Percentiles rank a stretch among this genome's conserved stretches.
These are phyloP conservation scores for Mellilla xanthometata DNA, from an alignment of 2,888 invertebrate genomes.

Conservation along the genomic window DNA sequence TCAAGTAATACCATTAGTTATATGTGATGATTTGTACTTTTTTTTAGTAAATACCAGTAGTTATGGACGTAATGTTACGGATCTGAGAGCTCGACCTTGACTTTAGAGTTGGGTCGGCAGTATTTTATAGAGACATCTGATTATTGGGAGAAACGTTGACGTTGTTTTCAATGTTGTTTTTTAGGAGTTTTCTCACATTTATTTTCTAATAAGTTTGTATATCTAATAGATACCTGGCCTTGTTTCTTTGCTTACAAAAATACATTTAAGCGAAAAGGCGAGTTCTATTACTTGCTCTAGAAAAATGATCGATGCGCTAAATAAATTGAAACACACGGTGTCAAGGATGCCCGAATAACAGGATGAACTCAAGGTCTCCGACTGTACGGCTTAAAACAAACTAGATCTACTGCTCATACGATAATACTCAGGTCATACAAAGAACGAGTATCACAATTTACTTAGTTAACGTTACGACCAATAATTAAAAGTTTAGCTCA, in stretches of 20 bases:
- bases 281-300: not conserved
- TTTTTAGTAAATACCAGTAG: slow-evolving; percentile 27
- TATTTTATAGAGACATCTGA: slow-evolving; percentile 33
- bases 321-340: slow-evolving; percentile 28
- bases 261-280: too few relatives aligned
- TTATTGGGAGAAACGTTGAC: slow-evolving; percentile 1
- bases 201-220: too few relatives aligned
- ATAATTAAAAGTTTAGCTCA: too few relatives aligned
- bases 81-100: slow-evolving; percentile 49
- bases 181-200: too few relatives aligned
- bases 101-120: slow-evolving; percentile 36
- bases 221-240: too few relatives aligned
- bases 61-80: slow-evolving; percentile 36
- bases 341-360: slow-evolving; percentile 35
- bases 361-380: slow-evolving; percentile 38
- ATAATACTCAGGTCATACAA: too few relatives aligned
- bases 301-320: slow-evolving; percentile 17
- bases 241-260: too few relatives aligned
- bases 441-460: too few relatives aligned
- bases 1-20: too few relatives aligned
- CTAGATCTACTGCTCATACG: too few relatives aligned
- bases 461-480: too few relatives aligned
- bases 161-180: not conserved
- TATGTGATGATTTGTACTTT: not conserved
- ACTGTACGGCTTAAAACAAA: not conserved